These are phyloP conservation scores for Amphipyra berbera DNA, from an alignment of 2,888 invertebrate genomes.

Conservation along the genomic window DNA sequence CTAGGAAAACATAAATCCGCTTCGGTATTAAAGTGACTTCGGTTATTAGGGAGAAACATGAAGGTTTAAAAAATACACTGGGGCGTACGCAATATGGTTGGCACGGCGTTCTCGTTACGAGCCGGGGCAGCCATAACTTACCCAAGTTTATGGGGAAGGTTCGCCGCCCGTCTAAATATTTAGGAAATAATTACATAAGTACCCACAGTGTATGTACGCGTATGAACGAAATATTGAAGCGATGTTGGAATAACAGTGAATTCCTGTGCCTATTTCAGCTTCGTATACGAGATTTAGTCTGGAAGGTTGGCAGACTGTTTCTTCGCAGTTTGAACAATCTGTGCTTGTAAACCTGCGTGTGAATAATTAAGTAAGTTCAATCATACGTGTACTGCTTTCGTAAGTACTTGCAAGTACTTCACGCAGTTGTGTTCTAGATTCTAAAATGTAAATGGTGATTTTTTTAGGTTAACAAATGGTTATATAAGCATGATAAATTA, in stretches of 20 bases:
- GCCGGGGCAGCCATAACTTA: slow-evolving; percentile 71
- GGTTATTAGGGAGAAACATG: slow-evolving; percentile 57
- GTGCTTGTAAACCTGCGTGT: slow-evolving; percentile 14
- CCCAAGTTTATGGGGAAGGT: slow-evolving; percentile 73
- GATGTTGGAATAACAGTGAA: slow-evolving; percentile 37
- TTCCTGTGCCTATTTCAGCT: slow-evolving; percentile 39
- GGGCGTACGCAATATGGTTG: slow-evolving; percentile 59
- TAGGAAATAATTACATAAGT: slow-evolving; percentile 79
- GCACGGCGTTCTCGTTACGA: slow-evolving; percentile 66
- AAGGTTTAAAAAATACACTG: slow-evolving; percentile 63
- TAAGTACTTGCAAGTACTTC: neutral
- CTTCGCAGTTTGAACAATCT: slow-evolving; percentile 31
- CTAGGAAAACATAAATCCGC: slow-evolving; percentile 52
- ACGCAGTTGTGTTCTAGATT: no score
- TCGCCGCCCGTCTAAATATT: slow-evolving; percentile 76
- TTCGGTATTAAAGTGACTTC: slow-evolving; percentile 56
- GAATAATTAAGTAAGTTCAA: slow-evolving; percentile 31
- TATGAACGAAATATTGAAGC: slow-evolving; percentile 60
- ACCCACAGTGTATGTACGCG: slow-evolving; percentile 55
- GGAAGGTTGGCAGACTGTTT: slow-evolving; percentile 17
- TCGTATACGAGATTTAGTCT: slow-evolving; percentile 31
- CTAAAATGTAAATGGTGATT: no score
- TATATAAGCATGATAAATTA: no score
- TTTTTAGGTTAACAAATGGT: no score
- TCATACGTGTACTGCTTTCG: slow-evolving; percentile 9